These are phyloP conservation scores for Takifugu rubripes DNA, from an alignment of 2,797 vertebrate genomes.

Conservation along the genomic window DNA sequence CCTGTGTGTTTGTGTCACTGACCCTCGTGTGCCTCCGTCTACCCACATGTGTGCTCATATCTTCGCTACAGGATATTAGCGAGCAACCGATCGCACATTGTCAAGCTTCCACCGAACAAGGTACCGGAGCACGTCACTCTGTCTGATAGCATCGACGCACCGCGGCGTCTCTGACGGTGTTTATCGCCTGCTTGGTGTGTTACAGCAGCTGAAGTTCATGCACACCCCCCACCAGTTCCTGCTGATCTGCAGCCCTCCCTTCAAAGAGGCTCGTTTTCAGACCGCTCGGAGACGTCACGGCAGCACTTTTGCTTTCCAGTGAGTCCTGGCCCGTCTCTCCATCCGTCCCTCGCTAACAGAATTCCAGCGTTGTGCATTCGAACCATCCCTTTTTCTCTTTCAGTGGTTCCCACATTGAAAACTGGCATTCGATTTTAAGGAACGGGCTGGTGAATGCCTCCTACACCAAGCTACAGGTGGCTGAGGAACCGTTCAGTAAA, in stretches of 20 bases:
- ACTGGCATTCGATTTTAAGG: conserved; percentile 97
- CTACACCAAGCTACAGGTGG: conserved; percentile 95
- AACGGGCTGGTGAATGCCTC: conserved; percentile 94
- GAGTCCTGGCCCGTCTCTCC: conserved; percentile 53
- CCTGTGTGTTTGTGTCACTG: background rate
- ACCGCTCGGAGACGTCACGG: conserved; percentile 90
- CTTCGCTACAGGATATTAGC: conserved; percentile 86
- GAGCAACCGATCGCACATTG: conserved; percentile 96
- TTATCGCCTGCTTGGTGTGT: conserved; percentile 27
- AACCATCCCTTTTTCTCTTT: background rate
- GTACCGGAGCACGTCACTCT: conserved; percentile 61
- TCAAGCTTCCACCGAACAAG: conserved; percentile 92
- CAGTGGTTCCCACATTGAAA: conserved; percentile 88
- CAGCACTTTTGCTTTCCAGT: conserved; percentile 99
- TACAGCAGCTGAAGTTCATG: conserved; percentile 96
- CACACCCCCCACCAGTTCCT: conserved; percentile 97
- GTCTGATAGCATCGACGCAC: background rate
- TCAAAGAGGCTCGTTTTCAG: conserved; percentile 92
- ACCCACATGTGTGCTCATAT: conserved; percentile 14
- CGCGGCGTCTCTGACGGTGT: background rate
- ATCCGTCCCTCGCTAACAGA: background rate
- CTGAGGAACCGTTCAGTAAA: background rate
- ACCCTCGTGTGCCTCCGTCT: conserved; percentile 5
- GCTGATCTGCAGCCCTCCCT: conserved; percentile 93
- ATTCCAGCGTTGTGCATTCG: background rate